Evolutionary conservation across 2,113 vertebrate genomes (phyloP).

Genomic region (Poicephalus meyeri): DNA sequence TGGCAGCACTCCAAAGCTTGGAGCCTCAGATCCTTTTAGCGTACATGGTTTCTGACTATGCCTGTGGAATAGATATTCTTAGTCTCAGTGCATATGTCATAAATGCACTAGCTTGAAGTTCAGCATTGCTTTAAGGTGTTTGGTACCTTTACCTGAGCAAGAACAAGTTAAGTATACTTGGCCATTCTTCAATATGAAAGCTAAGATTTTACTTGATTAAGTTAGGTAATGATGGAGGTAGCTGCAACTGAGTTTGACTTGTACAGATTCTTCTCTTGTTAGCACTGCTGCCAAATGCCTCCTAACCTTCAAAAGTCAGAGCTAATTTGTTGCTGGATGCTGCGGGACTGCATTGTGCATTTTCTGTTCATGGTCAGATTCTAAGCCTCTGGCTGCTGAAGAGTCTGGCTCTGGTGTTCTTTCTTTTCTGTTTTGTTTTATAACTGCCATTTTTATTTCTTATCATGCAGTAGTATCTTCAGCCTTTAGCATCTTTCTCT

Average conservation of each 20-base stretch:
- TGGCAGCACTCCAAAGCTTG: background rate
- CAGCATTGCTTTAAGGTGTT: background rate
- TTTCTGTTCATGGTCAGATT: background rate
- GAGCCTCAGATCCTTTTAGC: background rate
- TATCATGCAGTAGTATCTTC: background rate
- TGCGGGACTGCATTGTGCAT: background rate
- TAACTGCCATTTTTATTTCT: background rate
- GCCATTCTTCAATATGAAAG: background rate
- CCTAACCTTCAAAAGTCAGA: background rate
- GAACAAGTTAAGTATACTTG: background rate
- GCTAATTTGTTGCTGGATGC: background rate
- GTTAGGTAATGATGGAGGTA: background rate
- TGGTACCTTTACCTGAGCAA: background rate
- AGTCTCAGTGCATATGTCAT: background rate
- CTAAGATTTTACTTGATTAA: background rate
- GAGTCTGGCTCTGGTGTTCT: background rate
- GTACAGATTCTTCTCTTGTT: background rate
- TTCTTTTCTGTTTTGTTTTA: background rate
- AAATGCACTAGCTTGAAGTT: background rate
- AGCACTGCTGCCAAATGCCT: background rate
- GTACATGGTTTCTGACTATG: background rate
- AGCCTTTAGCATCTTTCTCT: background rate
- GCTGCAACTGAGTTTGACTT: background rate
- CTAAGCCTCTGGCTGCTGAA: background rate
- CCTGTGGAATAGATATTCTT: accelerated